These are phyloP conservation scores for Apodemus agrarius DNA, from an alignment of 2,797 vertebrate species.

Conservation along the genomic window DNA sequence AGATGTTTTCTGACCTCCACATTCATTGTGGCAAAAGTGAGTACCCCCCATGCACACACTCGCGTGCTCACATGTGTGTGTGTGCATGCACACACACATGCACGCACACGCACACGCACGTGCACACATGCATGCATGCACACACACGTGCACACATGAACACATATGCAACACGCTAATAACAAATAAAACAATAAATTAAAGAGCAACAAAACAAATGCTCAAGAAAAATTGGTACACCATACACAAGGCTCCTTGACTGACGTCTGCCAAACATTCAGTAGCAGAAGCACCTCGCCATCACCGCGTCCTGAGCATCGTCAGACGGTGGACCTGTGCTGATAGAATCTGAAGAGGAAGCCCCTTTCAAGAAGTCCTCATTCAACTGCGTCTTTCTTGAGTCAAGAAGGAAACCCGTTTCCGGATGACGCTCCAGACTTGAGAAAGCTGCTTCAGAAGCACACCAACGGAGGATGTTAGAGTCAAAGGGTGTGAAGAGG, in stretches of 20 bases:
- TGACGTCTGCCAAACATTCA: not conserved
- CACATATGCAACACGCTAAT: not conserved
- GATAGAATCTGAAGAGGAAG: not conserved
- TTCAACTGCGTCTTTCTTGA: not conserved
- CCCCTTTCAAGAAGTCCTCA: not conserved
- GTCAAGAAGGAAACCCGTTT: not conserved
- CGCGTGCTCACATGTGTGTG: too few species aligned
- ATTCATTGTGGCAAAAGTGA: not conserved
- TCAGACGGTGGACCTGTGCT: not conserved
- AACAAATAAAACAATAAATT: not conserved
- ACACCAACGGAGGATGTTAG: not conserved
- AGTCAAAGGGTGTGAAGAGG: not conserved
- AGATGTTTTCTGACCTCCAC: not conserved
- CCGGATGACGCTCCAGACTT: not conserved
- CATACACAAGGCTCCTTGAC: not conserved
- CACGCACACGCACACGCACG: fast-evolving
- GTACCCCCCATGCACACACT: not conserved
- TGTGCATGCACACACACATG: not conserved
- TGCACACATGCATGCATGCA: too few species aligned
- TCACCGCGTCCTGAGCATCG: not conserved
- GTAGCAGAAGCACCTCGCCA: not conserved
- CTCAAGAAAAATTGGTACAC: not conserved
- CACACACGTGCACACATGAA: too few species aligned
- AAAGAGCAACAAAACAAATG: not conserved
- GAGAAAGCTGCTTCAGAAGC: not conserved